Percentiles rank a stretch among this genome's conserved stretches.
Conservation (phyloP, 2,113 vertebrate species). For the Spizaetus ornatus region DNA sequence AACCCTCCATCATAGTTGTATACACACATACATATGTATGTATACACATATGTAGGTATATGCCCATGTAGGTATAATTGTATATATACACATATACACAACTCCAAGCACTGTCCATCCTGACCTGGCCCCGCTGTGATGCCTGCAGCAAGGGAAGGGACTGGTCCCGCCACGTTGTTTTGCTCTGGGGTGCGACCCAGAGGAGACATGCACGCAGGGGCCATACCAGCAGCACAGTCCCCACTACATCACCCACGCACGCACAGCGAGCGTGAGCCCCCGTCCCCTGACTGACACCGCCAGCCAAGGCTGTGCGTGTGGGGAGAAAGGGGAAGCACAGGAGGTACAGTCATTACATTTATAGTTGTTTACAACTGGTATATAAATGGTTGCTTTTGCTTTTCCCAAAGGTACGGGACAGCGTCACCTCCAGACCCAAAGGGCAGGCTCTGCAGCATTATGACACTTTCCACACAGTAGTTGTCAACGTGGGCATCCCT, state of each 20-base stretch:
- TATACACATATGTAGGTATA: too few relatives aligned
- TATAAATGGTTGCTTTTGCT: not conserved
- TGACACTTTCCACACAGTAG: not conserved
- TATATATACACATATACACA: too few relatives aligned
- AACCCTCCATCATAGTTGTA: not conserved
- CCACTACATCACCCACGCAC: rapidly evolving
- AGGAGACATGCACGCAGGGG: rapidly evolving
- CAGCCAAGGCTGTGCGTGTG: not conserved
- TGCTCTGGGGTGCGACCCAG: not conserved
- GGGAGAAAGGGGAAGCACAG: not conserved
- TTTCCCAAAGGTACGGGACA: not conserved
- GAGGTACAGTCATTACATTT: not conserved
- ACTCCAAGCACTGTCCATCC: not conserved
- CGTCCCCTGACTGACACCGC: too few relatives aligned
- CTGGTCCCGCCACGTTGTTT: not conserved
- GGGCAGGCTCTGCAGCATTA: not conserved
- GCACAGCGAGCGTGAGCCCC: too few relatives aligned
- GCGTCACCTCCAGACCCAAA: rapidly evolving
- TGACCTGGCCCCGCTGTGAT: rapidly evolving
- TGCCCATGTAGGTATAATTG: not conserved
- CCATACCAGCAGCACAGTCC: rapidly evolving
- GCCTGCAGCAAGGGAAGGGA: not conserved
- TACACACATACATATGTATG: too few relatives aligned
- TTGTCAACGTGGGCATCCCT: not conserved
- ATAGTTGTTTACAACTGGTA: not conserved